phyloP scores from a whole-genome alignment of 2,113 vertebrate species.

The Hipposideros armiger region DNA sequence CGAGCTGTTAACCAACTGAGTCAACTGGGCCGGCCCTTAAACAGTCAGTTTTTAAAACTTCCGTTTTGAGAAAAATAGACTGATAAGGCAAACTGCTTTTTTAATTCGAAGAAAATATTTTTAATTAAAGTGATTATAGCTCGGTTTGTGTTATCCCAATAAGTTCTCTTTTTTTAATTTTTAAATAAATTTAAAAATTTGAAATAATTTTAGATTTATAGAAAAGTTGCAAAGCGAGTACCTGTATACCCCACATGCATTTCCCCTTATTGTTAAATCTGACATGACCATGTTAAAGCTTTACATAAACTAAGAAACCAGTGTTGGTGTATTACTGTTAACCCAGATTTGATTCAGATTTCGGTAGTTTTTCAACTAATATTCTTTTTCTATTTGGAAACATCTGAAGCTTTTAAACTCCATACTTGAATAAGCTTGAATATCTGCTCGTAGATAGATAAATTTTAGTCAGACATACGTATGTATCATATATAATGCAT shows the following conservation, averaged over 20 bases:
- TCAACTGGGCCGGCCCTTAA: background rate
- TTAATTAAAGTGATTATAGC: slow-evolving; percentile 14
- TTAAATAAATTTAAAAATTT: background rate
- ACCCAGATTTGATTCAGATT: background rate
- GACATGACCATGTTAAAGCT: background rate
- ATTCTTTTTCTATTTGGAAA: slow-evolving; percentile 42
- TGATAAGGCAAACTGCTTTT: background rate
- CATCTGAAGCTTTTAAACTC: slow-evolving; percentile 49
- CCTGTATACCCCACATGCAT: background rate
- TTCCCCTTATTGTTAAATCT: background rate
- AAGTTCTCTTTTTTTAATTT: background rate
- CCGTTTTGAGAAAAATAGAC: slow-evolving; percentile 21
- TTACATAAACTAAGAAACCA: slow-evolving; percentile 1
- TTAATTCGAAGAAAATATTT: slow-evolving; percentile 43
- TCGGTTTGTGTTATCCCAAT: background rate
- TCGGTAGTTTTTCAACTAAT: background rate
- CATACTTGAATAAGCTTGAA: background rate
- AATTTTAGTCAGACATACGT: slow-evolving; percentile 6
- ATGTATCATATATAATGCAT: background rate
- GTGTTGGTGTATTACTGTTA: background rate
- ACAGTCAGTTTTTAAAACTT: background rate
- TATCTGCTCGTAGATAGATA: slow-evolving; percentile 43
- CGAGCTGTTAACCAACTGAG: too few species aligned
- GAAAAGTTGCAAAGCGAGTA: slow-evolving; percentile 2
- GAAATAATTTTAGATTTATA: slow-evolving; percentile 17